phyloP scores from a whole-genome alignment of 2,797 vertebrate species.

The Anomalospiza imberbis region DNA sequence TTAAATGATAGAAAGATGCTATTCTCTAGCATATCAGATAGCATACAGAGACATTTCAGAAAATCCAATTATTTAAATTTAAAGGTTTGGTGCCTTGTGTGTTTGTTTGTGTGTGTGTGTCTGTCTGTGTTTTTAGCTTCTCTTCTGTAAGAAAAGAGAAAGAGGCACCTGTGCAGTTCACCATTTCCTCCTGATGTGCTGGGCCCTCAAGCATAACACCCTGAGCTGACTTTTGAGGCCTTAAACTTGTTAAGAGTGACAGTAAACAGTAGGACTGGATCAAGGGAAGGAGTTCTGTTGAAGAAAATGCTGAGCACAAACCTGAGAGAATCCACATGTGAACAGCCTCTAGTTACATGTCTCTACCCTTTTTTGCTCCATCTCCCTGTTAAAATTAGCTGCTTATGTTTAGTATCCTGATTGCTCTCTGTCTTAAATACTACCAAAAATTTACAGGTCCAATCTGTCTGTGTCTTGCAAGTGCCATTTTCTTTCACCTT shows the following conservation, averaged over 20 bases:
- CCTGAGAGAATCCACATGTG: neutral
- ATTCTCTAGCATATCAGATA: neutral
- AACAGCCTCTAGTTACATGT: neutral
- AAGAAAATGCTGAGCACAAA: neutral
- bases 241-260: neutral
- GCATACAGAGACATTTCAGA: neutral
- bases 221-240: neutral
- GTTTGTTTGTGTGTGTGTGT: neutral
- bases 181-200: neutral
- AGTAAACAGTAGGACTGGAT: neutral
- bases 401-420: neutral
- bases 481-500: neutral
- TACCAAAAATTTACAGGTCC: neutral
- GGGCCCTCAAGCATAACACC: neutral
- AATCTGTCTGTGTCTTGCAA: neutral
- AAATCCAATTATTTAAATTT: neutral
- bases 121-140: neutral
- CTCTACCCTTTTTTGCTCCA: neutral
- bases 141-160: neutral
- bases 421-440: neutral
- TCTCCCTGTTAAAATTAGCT: neutral
- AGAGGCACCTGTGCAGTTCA: neutral
- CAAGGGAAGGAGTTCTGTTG: neutral
- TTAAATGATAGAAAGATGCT: neutral
- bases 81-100: neutral